A percentile compares a stretch with the other conserved stretches of the same genome.
Evolutionary conservation across 35 echinoderm and acorn worm genomes (phyloP).

Genomic region (Diadema setosum): DNA sequence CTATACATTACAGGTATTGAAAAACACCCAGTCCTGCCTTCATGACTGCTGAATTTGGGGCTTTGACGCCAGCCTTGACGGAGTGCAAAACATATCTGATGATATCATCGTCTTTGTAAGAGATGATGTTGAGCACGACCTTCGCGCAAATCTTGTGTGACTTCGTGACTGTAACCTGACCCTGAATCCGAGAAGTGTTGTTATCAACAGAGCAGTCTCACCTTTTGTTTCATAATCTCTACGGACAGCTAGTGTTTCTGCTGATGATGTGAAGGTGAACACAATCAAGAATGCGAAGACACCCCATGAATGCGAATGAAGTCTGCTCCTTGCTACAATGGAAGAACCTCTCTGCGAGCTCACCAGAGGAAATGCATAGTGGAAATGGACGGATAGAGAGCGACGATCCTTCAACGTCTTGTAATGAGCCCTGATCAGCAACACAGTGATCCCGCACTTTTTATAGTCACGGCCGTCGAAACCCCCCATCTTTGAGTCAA

Average conservation of each 20-base stretch:
- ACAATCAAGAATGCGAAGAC: slow-evolving; percentile 28
- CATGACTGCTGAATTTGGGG: too few species aligned
- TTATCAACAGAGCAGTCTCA: background rate
- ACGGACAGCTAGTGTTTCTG: slow-evolving; percentile 17
- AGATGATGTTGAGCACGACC: background rate
- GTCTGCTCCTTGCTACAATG: slow-evolving; percentile 35
- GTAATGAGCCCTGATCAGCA: slow-evolving; percentile 1
- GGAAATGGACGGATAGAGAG: slow-evolving; percentile 31
- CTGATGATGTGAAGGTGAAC: slow-evolving; percentile 28
- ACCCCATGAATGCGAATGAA: slow-evolving; percentile 33
- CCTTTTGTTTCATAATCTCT: slow-evolving; percentile 25
- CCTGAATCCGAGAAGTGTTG: slow-evolving; percentile 17
- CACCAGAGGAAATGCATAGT: background rate
- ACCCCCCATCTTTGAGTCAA: slow-evolving; percentile 35
- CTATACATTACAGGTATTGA: too few species aligned
- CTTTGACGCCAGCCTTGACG: background rate
- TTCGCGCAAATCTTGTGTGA: background rate
- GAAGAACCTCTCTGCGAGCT: slow-evolving; percentile 26
- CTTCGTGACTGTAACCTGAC: background rate
- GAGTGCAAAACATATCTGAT: background rate
- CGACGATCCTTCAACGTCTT: slow-evolving; percentile 20
- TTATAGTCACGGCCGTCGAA: background rate
- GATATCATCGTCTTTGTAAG: slow-evolving; percentile 18
- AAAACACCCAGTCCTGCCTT: too few species aligned
- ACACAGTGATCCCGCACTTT: slow-evolving; percentile 57